Base-by-base conservation (phyloP, 2,797 vertebrate species). In the Discoglossus pictus region DNA sequence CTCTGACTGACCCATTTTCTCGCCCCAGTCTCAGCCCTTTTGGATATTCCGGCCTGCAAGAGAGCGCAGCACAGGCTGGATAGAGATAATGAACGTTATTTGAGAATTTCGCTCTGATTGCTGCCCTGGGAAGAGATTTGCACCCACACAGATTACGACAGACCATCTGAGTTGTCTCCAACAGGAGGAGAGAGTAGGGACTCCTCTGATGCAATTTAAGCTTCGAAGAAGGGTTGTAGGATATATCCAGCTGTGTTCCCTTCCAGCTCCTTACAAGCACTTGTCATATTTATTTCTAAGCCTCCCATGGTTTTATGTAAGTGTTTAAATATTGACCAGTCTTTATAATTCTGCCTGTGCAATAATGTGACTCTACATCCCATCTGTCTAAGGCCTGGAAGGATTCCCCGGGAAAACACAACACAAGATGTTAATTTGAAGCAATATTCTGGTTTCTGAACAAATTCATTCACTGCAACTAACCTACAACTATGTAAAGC, bases 221-320 rank as follows among this genome's bases (percentile, higher is more conserved):
- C 66, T 68, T 34, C 47, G 61, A 50, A 58, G 58, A 20, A 69
- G 25, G 50, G 58, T 69, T 52, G 58, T 40, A 69, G 35, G 42
- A 55, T 47, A 39, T n/a, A 54, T 62, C 48, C 50, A 11, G 50
- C 58, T 55, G 50, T 61, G 18, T 54, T 54, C 16, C 59, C 56
- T 8, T 34, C 40, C 59, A 46, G 40, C 50, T 61, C 40, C 48
- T 27, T 62, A 55, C 58, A 62, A 39, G 58, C 25, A 20, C 40
- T 24, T 54, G 58, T 62, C 59, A 48, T 69, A 42, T 62, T 62
- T 12, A 34, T 23, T 43, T 68, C 3, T 42, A 53, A 62, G 54
- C 59, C 74, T 80, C 75, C 80, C 78, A 82, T 83, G 80, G 80
- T 72, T 84, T 84, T 84, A 83, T 79, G 80, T 83, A 84, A 82